Evolutionary conservation across 1,140 invertebrate species (phyloP).

Genomic region (Brevipalpus yothersi): DNA sequence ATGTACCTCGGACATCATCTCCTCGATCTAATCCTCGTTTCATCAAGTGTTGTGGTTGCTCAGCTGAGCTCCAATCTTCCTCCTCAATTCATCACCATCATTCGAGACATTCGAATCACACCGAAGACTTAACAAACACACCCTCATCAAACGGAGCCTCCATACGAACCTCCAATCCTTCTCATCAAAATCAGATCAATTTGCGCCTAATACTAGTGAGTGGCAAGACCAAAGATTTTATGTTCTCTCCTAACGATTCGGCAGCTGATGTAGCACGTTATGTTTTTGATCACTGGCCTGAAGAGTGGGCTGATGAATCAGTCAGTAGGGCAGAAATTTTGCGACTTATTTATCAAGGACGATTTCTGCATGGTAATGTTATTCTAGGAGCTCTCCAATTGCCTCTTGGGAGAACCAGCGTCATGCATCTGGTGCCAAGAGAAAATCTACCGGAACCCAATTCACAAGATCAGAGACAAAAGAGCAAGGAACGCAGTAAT

Average conservation of each 20-base stretch:
- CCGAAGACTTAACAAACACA: too few relatives aligned
- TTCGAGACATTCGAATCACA: too few relatives aligned
- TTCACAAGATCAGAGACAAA: conserved; percentile 87
- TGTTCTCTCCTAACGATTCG: conserved; percentile 84
- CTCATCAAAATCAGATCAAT: conserved; percentile 43
- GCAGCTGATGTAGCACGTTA: conserved; percentile 93
- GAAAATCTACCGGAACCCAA: conserved; percentile 97
- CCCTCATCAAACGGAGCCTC: too few relatives aligned
- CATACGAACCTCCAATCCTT: neutral
- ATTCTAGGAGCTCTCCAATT: conserved; percentile 86
- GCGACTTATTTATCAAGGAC: conserved; percentile 93
- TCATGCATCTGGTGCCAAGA: conserved; percentile 96
- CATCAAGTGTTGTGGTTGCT: too few relatives aligned
- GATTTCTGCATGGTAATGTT: conserved; percentile 96
- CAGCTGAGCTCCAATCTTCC: too few relatives aligned
- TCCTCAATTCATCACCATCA: too few relatives aligned
- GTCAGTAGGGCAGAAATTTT: conserved; percentile 89
- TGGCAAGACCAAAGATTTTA: conserved; percentile 94
- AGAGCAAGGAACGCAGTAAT: conserved; percentile 72
- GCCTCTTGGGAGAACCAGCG: conserved; percentile 84
- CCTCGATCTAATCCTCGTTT: too few relatives aligned
- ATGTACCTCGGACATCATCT: too few relatives aligned
- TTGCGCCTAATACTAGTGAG: conserved; percentile 86
- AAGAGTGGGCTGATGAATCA: conserved; percentile 86
- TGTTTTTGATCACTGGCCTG: conserved; percentile 94